These are phyloP conservation scores for Drosophila asahinai DNA, from an alignment of 1,140 invertebrate genomes.

Conservation along the genomic window DNA sequence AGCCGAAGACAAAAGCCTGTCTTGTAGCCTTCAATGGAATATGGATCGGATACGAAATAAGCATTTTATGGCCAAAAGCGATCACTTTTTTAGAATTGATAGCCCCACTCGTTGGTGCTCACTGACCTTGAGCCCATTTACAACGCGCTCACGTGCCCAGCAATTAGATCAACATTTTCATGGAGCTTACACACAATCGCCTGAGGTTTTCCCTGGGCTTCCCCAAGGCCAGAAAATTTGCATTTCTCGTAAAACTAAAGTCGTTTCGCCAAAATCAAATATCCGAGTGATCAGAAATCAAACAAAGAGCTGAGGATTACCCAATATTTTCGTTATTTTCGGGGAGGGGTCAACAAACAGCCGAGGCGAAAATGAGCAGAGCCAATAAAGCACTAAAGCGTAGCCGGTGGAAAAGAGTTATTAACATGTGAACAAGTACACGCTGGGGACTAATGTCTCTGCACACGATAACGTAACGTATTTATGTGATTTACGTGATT, in stretches of 20 bases:
- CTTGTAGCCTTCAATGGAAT: conserved; percentile 24
- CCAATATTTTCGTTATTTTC: conserved; percentile 26
- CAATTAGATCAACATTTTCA: conserved; percentile 63
- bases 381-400: conserved; percentile 58
- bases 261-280: conserved; percentile 5
- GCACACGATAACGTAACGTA: conserved; percentile 68
- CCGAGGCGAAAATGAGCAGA: conserved; percentile 61
- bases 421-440: conserved; percentile 39
- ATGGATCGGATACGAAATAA: conserved; percentile 37
- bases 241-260: conserved; percentile 29
- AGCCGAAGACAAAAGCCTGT: conserved; percentile 19
- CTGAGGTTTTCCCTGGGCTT: conserved; percentile 27
- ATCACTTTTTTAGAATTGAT: conserved; percentile 44
- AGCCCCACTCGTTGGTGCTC: conserved; percentile 2
- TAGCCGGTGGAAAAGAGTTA: conserved; percentile 29
- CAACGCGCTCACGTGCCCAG: conserved; percentile 49
- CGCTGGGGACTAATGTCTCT: conserved; percentile 10
- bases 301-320: conserved; percentile 50
- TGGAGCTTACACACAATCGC: conserved; percentile 30
- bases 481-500: conserved; percentile 77
- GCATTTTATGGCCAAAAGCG: conserved; percentile 29
- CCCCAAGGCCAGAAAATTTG: conserved; percentile 40
- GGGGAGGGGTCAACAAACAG: conserved; percentile 63
- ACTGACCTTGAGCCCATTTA: conserved; percentile 55
- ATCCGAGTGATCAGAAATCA: conserved; percentile 24